Evolutionary conservation across 2,797 vertebrate species (phyloP), one percentile per base, ranked within the genome.

Genomic region (Notolabrus celidotus): DNA sequence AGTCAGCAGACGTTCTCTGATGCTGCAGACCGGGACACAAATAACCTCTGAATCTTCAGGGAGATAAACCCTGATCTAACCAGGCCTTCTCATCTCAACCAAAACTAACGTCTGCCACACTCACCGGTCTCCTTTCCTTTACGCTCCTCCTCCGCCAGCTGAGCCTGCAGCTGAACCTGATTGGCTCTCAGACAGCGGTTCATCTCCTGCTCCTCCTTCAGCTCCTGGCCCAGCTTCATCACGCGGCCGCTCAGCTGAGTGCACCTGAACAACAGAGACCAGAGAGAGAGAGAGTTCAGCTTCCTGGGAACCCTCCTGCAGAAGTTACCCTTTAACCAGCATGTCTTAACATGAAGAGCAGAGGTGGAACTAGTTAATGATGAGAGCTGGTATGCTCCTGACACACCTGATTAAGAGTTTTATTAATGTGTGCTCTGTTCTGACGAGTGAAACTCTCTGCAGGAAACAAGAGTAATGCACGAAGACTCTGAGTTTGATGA

Each of bases 171-270:
- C 86, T 96, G 89, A 15, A 84, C 66, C 86, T 99, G 97, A 86
- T 99, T 99, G 65, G 95, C 95, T 66, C 98, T 85, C 82, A 99
- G 92, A 22, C 96, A 99, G 74, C 94, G 95, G 87, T 99, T 99
- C 95, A 99, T 97, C 86, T 99, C 97, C 86, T 98, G 97, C 86
- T 99, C 97, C 86, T 99, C 97, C 85, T 95, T 95, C 88, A 99
- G 94, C 90, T 99, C 98, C 0, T 92, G 95, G 67, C 95, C 93
- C 52, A 99, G 93, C 82, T 96, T 98, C 12, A 79, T 60, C 81
- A 98, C 94, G 62, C 96, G 96, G 52, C 73, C 88, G 67, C 90
- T 97, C 53, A 99, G 87, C 89, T 98, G 97, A 1, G 93, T 92
- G 68, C 93, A 99, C 91, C 98, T 99, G 86, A 25, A 27, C 19